phyloP scores from a whole-genome alignment of 2,797 vertebrate species.

The Myiothlypis coronata region DNA sequence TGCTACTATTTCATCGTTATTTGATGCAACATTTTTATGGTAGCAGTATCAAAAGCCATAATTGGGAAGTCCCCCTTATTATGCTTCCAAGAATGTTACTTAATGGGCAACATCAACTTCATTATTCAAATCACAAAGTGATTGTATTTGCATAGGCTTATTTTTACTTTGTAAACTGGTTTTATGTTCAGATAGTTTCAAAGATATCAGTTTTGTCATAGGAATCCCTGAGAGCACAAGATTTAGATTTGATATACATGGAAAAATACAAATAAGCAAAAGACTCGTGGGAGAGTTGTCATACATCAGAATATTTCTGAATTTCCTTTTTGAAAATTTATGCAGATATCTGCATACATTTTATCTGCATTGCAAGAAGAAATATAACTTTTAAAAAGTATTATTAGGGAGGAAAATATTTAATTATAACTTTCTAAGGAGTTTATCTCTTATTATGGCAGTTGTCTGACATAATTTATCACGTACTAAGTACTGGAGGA shows the following conservation, averaged over 20 bases:
- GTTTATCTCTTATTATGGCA: neutral
- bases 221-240: neutral
- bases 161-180: constrained; percentile 17
- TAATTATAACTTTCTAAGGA: neutral
- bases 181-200: neutral
- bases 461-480: neutral
- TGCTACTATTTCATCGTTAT: neutral
- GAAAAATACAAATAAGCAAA: neutral
- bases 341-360: neutral
- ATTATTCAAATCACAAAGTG: neutral
- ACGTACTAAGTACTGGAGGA: neutral
- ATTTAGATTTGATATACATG: neutral
- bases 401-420: neutral
- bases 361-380: neutral
- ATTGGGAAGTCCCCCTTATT: neutral
- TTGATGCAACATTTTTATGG: neutral
- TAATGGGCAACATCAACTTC: neutral
- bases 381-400: neutral
- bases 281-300: neutral
- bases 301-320: neutral
- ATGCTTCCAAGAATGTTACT: neutral
- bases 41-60: neutral
- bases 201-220: neutral
- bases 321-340: neutral
- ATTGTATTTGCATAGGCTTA: neutral